Evolutionary conservation across 2,888 invertebrate genomes (phyloP).

Genomic region (Cetonia aurata): DNA sequence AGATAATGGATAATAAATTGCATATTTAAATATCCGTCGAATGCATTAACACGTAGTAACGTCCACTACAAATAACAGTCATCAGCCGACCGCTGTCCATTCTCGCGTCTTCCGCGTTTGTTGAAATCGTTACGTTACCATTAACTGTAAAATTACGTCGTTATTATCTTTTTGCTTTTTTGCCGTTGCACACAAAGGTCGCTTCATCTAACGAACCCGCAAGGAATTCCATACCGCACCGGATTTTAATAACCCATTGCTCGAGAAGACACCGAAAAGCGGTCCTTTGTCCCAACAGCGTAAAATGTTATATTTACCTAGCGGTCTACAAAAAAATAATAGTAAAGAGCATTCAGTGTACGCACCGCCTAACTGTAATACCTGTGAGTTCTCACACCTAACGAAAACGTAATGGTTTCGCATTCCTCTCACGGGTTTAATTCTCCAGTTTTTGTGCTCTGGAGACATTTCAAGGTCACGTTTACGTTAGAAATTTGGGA

Average conservation of each 20-base stretch:
- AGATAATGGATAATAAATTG: conserved; percentile 13
- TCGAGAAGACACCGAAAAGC: neutral
- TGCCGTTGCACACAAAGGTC: conserved; percentile 10
- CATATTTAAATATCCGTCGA: neutral
- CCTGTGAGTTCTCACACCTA: neutral
- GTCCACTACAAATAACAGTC: conserved; percentile 9
- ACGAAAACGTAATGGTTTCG: conserved; percentile 6
- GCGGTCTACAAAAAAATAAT: too few relatives aligned
- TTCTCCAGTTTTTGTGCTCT: conserved; percentile 6
- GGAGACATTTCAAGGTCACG: conserved; percentile 21
- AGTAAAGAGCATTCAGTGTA: too few relatives aligned
- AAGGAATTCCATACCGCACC: conserved; percentile 13
- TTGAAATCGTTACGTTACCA: conserved; percentile 12
- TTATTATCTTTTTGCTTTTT: conserved; percentile 2
- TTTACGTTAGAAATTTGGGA: conserved; percentile 7
- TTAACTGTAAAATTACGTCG: conserved; percentile 24
- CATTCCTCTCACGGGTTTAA: conserved; percentile 14
- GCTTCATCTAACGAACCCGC: conserved; percentile 2
- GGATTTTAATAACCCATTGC: neutral
- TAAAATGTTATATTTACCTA: neutral
- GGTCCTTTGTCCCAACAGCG: neutral
- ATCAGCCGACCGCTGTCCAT: neutral
- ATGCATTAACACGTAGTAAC: neutral
- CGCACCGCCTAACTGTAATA: neutral
- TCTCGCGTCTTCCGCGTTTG: conserved; percentile 14